Evolutionary conservation across 2,113 vertebrate genomes (phyloP).

Genomic region (Cyanoliseus patagonus): DNA sequence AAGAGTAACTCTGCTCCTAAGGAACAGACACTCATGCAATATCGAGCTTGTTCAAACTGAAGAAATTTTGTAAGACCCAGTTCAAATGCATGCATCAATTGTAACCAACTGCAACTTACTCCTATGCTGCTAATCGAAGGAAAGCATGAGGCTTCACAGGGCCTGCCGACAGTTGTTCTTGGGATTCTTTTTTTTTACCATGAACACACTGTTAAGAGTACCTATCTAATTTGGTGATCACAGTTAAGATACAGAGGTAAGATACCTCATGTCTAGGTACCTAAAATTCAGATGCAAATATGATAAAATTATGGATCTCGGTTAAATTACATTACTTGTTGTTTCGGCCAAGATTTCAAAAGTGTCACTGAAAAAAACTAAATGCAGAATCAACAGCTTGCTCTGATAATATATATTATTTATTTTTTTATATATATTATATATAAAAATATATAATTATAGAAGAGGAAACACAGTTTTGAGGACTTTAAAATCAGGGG

Average conservation of each 20-base stretch:
- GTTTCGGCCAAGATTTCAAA: not conserved
- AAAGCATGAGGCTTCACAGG: not conserved
- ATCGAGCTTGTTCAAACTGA: not conserved
- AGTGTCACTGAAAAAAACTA: not conserved
- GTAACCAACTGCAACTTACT: not conserved
- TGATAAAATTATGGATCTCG: not conserved
- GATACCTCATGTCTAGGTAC: not conserved
- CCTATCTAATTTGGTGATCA: not conserved
- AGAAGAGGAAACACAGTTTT: not conserved
- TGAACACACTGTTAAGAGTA: not conserved
- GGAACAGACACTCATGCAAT: not conserved
- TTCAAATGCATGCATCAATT: not conserved
- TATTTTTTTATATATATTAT: not conserved
- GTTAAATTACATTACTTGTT: not conserved
- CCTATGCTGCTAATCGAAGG: not conserved
- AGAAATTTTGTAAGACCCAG: not conserved
- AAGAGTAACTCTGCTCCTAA: not conserved
- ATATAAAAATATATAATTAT: not conserved
- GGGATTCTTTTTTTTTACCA: not conserved
- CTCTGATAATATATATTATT: not conserved
- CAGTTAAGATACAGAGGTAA: not conserved
- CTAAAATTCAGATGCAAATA: not conserved
- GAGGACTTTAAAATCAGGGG: not conserved
- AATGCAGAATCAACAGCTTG: not conserved
- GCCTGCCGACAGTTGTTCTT: not conserved